Percentiles rank a stretch among this genome's conserved stretches.
These are phyloP conservation scores for Stegostoma tigrinum DNA, from an alignment of 2,113 vertebrate species.

Conservation along the genomic window DNA sequence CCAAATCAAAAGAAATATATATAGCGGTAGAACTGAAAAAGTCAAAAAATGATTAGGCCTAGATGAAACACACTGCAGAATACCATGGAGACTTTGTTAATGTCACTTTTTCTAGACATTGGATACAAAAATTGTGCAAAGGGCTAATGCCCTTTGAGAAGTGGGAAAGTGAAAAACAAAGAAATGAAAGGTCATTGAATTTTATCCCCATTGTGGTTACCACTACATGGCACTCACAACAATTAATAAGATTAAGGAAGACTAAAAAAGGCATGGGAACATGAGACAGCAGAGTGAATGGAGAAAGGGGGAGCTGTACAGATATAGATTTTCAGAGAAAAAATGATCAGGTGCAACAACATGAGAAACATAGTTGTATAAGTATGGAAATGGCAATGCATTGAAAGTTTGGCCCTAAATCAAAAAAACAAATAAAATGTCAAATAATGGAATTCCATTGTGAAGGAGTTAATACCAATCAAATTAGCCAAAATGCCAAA, in stretches of 20 bases:
- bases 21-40: background rate
- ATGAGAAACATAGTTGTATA: background rate
- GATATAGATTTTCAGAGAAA: background rate
- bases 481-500: background rate
- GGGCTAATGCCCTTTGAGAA: background rate
- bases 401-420: background rate
- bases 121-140: background rate
- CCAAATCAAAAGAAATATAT: background rate
- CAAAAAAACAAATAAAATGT: background rate
- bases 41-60: background rate
- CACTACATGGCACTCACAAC: background rate
- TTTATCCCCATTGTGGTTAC: background rate
- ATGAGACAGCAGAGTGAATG: background rate
- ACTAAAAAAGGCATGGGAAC: background rate
- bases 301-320: background rate
- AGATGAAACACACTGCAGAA: background rate
- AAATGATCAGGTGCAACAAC: background rate
- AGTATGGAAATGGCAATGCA: background rate
- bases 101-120: background rate
- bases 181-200: background rate
- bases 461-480: conserved; percentile 28
- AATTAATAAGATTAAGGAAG: background rate
- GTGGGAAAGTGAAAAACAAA: background rate
- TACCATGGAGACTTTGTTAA: background rate
- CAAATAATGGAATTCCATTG: background rate